Percentiles rank a stretch among this genome's conserved stretches.
phyloP scores from a whole-genome alignment of 2,113 vertebrate genomes.

The Uropsilus gracilis region DNA sequence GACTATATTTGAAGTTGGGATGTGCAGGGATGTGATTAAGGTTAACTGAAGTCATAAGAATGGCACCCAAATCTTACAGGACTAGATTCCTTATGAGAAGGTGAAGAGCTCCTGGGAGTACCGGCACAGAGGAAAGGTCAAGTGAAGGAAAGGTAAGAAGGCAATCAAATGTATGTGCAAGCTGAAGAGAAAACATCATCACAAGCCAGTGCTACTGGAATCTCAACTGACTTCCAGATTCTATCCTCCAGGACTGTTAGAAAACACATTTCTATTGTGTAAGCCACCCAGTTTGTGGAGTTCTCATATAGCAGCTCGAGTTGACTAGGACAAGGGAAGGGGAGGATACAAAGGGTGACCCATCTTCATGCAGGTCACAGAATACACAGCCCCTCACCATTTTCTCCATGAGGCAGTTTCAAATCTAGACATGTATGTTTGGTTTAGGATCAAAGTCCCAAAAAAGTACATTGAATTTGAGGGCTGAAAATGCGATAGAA shows the following conservation, averaged over 20 bases:
- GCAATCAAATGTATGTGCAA: background rate
- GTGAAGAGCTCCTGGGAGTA: background rate
- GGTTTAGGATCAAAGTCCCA: constrained; percentile 25
- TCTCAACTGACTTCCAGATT: background rate
- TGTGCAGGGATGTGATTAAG: background rate
- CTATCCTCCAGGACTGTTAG: background rate
- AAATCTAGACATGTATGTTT: background rate
- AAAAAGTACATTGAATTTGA: constrained; percentile 53
- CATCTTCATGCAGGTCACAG: accelerated
- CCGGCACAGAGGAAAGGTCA: background rate
- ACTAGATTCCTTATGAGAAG: background rate
- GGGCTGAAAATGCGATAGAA: constrained; percentile 44
- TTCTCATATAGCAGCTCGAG: accelerated
- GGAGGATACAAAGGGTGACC: background rate
- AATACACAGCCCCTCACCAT: background rate
- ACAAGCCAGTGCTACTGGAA: background rate
- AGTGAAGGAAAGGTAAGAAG: background rate
- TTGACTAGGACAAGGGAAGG: background rate
- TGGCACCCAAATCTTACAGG: background rate
- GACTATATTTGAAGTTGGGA: background rate
- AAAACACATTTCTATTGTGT: background rate
- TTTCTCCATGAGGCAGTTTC: background rate
- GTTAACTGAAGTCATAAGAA: background rate
- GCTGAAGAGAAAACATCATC: background rate
- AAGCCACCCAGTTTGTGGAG: background rate